Evolutionary conservation across 2,797 vertebrate species (phyloP).

Genomic region (Ceryle rudis): DNA sequence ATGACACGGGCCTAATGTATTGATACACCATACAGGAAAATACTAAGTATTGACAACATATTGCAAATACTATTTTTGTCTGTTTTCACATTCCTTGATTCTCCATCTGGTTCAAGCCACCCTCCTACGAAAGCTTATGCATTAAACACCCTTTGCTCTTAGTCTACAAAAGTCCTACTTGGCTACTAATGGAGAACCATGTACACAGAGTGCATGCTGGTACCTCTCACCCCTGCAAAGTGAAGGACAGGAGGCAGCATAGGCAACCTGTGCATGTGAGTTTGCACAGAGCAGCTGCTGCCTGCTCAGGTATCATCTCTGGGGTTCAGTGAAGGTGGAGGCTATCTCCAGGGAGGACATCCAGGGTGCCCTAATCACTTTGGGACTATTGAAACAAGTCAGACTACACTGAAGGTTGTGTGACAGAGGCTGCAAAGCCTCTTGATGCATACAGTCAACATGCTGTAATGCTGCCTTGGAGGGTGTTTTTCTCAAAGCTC

Average conservation of each 20-base stretch:
- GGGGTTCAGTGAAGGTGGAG: rapidly evolving
- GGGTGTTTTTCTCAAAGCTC: background rate
- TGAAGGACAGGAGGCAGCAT: background rate
- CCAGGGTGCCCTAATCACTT: background rate
- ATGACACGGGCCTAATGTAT: background rate
- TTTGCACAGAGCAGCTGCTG: background rate
- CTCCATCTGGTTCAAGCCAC: background rate
- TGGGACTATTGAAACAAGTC: background rate
- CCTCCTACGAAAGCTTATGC: background rate
- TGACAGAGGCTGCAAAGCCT: background rate
- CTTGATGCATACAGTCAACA: rapidly evolving
- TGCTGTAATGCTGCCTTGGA: background rate
- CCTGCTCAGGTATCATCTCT: too few relatives aligned
- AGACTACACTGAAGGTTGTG: background rate
- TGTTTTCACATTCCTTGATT: background rate
- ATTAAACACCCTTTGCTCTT: background rate
- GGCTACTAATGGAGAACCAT: background rate
- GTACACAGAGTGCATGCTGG: background rate
- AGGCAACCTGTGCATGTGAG: background rate
- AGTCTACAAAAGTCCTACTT: background rate
- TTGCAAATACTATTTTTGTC: background rate
- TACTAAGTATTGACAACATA: background rate
- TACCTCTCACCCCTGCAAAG: background rate
- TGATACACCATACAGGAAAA: background rate
- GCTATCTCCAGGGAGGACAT: background rate